Conservation (phyloP, 2,113 vertebrate species). For the Zosterops borbonicus region DNA sequence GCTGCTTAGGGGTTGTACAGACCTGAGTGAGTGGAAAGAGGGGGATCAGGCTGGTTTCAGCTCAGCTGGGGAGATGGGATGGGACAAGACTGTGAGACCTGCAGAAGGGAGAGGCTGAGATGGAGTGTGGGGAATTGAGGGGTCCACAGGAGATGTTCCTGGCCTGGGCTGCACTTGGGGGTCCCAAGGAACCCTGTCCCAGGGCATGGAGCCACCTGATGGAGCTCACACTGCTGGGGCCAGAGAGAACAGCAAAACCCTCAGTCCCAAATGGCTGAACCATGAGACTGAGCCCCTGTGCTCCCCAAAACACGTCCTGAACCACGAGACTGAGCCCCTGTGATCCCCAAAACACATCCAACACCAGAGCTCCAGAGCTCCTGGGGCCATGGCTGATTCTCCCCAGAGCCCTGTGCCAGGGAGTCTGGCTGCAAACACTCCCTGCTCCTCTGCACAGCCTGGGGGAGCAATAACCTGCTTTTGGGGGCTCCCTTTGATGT, state of each 20-base stretch:
- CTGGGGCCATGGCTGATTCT: not conserved
- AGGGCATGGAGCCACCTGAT: not conserved
- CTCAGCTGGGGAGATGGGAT: not conserved
- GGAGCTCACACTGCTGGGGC: not conserved
- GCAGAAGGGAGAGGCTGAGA: not conserved
- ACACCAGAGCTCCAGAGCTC: not conserved
- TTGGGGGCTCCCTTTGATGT: not conserved
- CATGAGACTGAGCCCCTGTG: rapidly evolving
- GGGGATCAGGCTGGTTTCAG: not conserved
- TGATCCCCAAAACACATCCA: rapidly evolving
- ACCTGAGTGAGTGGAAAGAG: rapidly evolving
- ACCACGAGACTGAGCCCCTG: not conserved
- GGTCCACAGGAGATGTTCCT: rapidly evolving
- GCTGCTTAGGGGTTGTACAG: not conserved
- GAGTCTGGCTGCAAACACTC: not conserved
- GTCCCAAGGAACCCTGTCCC: too few relatives aligned
- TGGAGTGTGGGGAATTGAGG: not conserved
- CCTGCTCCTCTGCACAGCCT: not conserved
- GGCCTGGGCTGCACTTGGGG: not conserved
- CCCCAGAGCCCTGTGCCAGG: too few relatives aligned
- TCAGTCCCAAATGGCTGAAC: not conserved
- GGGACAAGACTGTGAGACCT: not conserved
- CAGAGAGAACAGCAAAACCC: not conserved
- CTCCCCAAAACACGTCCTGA: not conserved
- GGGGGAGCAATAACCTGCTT: not conserved